Base-by-base conservation (phyloP, 2,888 invertebrate species). In the Lamellibrachia satsuma region DNA sequence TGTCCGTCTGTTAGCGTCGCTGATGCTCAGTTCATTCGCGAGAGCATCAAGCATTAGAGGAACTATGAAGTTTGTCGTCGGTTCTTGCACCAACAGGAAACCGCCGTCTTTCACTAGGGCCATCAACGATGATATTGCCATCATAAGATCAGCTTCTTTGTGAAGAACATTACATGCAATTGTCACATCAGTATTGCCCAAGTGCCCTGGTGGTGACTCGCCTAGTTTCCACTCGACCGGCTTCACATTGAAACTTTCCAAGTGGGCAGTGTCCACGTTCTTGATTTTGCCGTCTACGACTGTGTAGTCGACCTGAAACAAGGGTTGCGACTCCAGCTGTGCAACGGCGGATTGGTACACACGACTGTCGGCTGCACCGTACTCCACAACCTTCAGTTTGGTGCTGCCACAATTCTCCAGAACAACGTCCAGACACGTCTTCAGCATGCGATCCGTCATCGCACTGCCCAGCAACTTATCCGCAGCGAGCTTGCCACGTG, bases 391-490 rank as follows among this genome's bases (percentile, higher is more conserved):
- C 96, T 98, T 98, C 39, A 99, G 96, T 95, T 98, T 98, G 3
- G 97, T 96, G 11, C 97, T 97, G 90, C 97, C 97, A 39, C 97
- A 97, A 96, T 99, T 99, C 97, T 99, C 99, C 75, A 98, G 96
- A 52, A 98, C 97, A 11, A 98, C 96, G 96, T 98, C 98, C 92
- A 98, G 96, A 93, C 95, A 95, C 3, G 96, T 95, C 93, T 96
- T 96, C 39, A 97, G 93, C 22, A 95, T 93, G 7, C 94, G 75
- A 92, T 95, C 94, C 15, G 92, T 91, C 4, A 94, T 55, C 51
- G 95, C 92, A 52, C 95, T 94, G 7, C 93, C 94, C 0, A 94
- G 93, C 15, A 96, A 92, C 39, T 94, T 92, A 93, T 96, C 96
- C 9, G 52, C 52, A 51, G 60, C 9, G 1, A 94, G 52, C 7